Evolutionary conservation across 2,113 vertebrate genomes (phyloP).

Genomic region (Ia io): DNA sequence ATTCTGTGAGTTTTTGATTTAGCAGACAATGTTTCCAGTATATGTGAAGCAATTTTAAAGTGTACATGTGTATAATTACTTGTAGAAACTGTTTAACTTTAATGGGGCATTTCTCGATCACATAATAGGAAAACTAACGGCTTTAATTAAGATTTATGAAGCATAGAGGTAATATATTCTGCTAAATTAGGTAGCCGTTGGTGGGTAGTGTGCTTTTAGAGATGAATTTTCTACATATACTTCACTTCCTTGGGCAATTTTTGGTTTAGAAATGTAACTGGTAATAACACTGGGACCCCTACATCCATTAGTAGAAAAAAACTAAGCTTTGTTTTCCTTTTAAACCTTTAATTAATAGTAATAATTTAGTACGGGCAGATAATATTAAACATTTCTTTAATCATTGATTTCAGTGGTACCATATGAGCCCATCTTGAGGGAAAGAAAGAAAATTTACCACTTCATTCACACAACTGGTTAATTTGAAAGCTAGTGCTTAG

Average conservation of each 20-base stretch:
- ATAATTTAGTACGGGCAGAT: slow-evolving; percentile 39
- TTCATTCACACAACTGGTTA: slow-evolving; percentile 21
- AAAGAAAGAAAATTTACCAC: slow-evolving; percentile 9
- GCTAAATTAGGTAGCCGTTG: slow-evolving; percentile 89
- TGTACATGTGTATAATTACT: slow-evolving; percentile 84
- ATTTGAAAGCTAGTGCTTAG: slow-evolving; percentile 23
- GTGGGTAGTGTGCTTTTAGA: slow-evolving; percentile 83
- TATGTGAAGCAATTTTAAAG: slow-evolving; percentile 82
- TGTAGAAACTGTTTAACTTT: slow-evolving; percentile 87
- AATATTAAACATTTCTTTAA: background rate
- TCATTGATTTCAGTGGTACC: background rate
- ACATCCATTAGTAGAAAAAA: background rate
- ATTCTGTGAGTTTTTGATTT: slow-evolving; percentile 90
- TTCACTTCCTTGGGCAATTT: slow-evolving; percentile 20
- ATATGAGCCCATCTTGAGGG: background rate
- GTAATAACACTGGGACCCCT: background rate
- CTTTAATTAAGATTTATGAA: slow-evolving; percentile 98
- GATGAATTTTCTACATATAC: slow-evolving; percentile 72
- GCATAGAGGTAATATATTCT: slow-evolving; percentile 89
- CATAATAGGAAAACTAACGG: slow-evolving; percentile 89
- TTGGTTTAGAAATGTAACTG: slow-evolving; percentile 29
- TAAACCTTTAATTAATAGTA: slow-evolving; percentile 44
- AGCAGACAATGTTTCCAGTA: slow-evolving; percentile 84
- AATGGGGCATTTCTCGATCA: slow-evolving; percentile 86
- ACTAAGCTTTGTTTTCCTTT: slow-evolving; percentile 14